Evolutionary conservation across 2,113 vertebrate species (phyloP), one percentile per base, ranked within the genome.

Genomic region (Catagonus wagneri): DNA sequence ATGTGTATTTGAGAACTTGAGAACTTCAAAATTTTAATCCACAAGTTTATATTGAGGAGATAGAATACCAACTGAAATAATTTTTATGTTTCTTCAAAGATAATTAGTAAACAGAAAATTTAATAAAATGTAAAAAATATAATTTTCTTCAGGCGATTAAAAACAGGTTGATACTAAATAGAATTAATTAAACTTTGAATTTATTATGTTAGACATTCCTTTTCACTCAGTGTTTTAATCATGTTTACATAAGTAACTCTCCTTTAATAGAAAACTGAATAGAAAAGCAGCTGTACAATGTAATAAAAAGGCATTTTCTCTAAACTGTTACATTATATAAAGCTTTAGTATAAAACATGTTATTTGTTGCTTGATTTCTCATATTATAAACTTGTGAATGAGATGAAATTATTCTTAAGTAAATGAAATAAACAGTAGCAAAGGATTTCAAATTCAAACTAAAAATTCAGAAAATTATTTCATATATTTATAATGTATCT

Each of bases 191-290:
- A 94, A 75, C 11, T 80, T 86, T 36, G 4, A 19, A 60, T 87
- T 8, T 75, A 61, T 85, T 66, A 23, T 52, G 16, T 65, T 68
- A 86, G 12, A 80, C 4, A 79, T 56, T 10, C 3, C 7, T 92
- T 92, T 92, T 74, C 19, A 83, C 27, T 87, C 27, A 91, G 3
- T 39, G n/a, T 65, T 91, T 76, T 63, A 88, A 92, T 92, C 39
- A 69, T 89, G 11, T 69, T 81, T 58, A 87, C 8, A 36, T 19
- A 88, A 76, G 20, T 56, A 81, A 69, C 17, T 84, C 6, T 61
- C 65, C 44, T 44, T 96, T 72, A 91, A 54, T 83, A 36, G 17
- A n/a, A 34, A 76, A 27, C 36, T 75, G 12, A 93, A 60, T 75
- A 36, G n/a, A 85, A 81, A 69, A 58, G 17, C 20, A 83, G 39